phyloP scores from a whole-genome alignment of 2,888 invertebrate genomes.

The Calameuta idolon region DNA sequence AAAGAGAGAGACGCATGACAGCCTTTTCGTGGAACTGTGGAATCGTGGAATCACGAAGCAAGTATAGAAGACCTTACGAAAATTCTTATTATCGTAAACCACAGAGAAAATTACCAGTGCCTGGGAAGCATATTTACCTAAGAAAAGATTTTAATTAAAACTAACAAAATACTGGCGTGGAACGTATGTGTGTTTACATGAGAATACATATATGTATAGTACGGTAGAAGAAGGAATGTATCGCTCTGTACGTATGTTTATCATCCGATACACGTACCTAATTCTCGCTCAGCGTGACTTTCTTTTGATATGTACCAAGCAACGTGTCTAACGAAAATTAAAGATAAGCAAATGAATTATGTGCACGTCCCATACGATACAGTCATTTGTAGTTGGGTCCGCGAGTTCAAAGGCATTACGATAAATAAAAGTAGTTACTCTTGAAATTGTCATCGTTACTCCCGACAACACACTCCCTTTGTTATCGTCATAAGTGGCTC shows the following conservation, averaged over 20 bases:
- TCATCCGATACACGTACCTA: not conserved
- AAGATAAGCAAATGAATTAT: not conserved
- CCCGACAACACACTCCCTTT: not conserved
- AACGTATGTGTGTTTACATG: not conserved
- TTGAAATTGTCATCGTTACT: not conserved
- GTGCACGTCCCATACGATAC: not conserved
- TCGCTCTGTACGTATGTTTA: not conserved
- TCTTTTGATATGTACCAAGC: not conserved
- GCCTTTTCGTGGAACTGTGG: not conserved
- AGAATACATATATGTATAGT: not conserved
- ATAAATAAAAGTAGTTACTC: not conserved
- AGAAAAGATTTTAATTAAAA: conserved; percentile 1
- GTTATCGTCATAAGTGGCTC: not conserved
- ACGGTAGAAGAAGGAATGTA: not conserved
- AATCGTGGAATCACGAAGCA: not conserved
- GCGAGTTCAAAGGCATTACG: not conserved
- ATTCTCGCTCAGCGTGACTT: not conserved
- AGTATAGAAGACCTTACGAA: not conserved
- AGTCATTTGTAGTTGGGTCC: not conserved
- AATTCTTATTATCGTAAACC: not conserved
- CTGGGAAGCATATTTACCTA: not conserved
- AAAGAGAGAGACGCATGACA: not conserved
- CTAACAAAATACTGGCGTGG: not conserved
- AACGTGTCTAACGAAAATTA: not conserved
- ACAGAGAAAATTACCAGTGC: not conserved